Conservation (phyloP, 2,113 vertebrate species). For the Reinhardtius hippoglossoides region DNA sequence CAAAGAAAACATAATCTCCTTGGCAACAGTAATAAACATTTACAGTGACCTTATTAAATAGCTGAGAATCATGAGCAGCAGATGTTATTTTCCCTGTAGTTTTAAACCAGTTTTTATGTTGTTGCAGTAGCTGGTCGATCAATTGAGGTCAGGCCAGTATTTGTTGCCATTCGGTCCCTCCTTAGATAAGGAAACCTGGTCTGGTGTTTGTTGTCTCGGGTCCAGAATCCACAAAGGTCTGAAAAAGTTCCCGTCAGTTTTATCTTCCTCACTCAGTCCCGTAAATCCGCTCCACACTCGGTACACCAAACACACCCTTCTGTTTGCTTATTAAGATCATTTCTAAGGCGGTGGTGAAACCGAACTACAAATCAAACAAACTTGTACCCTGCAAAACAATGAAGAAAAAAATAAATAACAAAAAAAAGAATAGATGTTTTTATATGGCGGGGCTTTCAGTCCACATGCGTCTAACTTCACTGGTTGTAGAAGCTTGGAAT, state of each 20-base stretch:
- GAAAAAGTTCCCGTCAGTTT: neutral
- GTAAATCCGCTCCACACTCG: constrained; percentile 21
- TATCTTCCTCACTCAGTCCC: neutral
- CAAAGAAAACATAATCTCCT: too few relatives aligned
- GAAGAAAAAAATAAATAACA: neutral
- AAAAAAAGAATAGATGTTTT: too few relatives aligned
- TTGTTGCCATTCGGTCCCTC: neutral
- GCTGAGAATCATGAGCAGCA: neutral
- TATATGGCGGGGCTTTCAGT: neutral
- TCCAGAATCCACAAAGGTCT: neutral
- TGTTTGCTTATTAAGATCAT: constrained; percentile 14
- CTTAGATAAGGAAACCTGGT: neutral
- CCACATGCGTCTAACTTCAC: neutral
- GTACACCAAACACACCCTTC: constrained; percentile 34
- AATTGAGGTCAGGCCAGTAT: neutral
- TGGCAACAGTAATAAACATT: too few relatives aligned
- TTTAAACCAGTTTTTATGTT: neutral
- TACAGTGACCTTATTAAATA: too few relatives aligned
- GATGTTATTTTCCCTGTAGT: neutral
- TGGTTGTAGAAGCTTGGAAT: neutral
- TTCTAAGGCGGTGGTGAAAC: constrained; percentile 5
- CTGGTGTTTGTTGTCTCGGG: neutral
- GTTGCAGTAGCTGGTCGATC: neutral
- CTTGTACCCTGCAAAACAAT: neutral
- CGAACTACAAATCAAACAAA: constrained; percentile 2